Base-by-base conservation (phyloP, 2,888 invertebrate genomes). In the Iphiclides podalirius region DNA sequence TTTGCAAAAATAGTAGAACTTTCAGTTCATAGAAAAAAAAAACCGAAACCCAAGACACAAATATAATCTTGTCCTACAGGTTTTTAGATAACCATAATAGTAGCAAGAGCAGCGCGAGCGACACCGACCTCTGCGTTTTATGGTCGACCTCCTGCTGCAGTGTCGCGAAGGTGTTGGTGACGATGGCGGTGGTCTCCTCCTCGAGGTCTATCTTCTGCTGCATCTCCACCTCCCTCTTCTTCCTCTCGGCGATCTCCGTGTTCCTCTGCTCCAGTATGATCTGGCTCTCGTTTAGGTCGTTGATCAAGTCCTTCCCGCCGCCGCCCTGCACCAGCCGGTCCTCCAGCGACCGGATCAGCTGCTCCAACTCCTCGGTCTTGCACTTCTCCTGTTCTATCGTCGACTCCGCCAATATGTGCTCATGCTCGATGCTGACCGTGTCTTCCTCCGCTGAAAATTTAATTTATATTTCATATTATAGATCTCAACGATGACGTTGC, bases 131-230 rank as follows among this genome's bases (percentile, higher is more conserved):
- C 66, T 95, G 95, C 15, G 98, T 96, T 80, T 99, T 99, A 49
- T 96, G 93, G 72, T 99, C 99, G 1, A 99, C 98, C 83, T 99
- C 98, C 75, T 98, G 98, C 72, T 98, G 97, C 48, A 99, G 86
- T 42, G 94, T 96, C 6, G 95, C 92, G 70, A 96, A 98, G 0
- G 97, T 98, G 69, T 95, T 96, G 49, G 95, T 94, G 47, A 99
- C 93, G 68, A 96, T 98, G 40, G 95, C 90, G 9, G 97, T 95
- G 11, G 95, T 96, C 74, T 98, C 96, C 74, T 99, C 98, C 75
- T 98, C 96, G 63, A 95, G 90, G 69, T 99, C 98, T 44, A 99
- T 90, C 70, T 94, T 93, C 79, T 98, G 97, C 70, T 96, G 94
- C 92, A 99, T 98, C 84, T 98, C 98, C 46, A 98, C 94, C 61